Conservation (phyloP, 2,113 vertebrate species). For the Laterallus jamaicensis region DNA sequence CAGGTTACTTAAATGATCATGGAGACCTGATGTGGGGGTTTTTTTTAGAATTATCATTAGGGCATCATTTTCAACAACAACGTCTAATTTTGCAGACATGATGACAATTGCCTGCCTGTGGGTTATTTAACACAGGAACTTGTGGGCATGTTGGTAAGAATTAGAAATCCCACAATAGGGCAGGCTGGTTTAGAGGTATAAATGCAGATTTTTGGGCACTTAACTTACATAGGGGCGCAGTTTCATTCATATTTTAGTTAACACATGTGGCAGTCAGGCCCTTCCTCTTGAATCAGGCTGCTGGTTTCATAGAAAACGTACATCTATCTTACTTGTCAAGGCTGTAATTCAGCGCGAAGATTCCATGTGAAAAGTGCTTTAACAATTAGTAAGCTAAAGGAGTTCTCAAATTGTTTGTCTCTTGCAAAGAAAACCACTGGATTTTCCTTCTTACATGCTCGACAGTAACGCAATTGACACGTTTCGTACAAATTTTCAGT, state of each 20-base stretch:
- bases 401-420: background rate
- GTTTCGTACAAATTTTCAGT: background rate
- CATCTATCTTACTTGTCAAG: background rate
- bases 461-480: background rate
- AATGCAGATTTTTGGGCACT: background rate
- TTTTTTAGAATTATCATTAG: background rate
- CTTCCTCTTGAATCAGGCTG: background rate
- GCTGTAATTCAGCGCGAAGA: background rate
- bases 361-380: background rate
- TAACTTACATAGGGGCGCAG: background rate
- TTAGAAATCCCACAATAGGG: background rate
- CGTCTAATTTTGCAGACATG: background rate
- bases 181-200: background rate
- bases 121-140: background rate
- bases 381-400: background rate
- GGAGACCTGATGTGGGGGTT: background rate
- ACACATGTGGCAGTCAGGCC: background rate
- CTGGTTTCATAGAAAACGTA: background rate
- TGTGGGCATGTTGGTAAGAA: background rate
- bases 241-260: background rate
- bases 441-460: background rate
- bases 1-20: background rate
- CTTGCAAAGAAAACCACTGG: background rate
- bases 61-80: background rate
- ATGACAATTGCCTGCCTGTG: background rate